These are phyloP conservation scores for Neopelma chrysocephalum DNA, from an alignment of 2,797 vertebrate genomes.

Conservation along the genomic window DNA sequence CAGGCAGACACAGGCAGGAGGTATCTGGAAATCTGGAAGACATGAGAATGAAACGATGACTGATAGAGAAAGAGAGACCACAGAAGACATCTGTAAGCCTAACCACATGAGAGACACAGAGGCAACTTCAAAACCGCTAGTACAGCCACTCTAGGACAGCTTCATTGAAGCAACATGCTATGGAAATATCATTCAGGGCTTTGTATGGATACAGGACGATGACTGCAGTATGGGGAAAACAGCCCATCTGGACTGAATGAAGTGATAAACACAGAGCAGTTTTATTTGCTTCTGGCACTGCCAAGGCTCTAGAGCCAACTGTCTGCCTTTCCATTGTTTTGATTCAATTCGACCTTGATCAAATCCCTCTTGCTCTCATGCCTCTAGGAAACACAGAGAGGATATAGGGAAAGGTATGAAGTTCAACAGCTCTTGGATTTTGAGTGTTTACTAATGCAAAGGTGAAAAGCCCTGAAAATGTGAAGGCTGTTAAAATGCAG, in stretches of 20 bases:
- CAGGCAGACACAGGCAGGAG: conserved; percentile 44
- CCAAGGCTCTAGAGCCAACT: conserved; percentile 7
- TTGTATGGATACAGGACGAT: conserved; percentile 19
- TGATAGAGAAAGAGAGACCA: conserved; percentile 62
- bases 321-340: conserved; percentile 4
- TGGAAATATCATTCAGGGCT: conserved; percentile 18
- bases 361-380: neutral
- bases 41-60: conserved; percentile 42
- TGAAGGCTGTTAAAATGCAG: neutral
- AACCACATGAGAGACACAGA: conserved; percentile 65
- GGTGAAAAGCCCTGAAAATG: neutral
- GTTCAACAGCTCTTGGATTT: neutral
- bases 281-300: conserved; percentile 38
- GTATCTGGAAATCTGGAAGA: conserved; percentile 62
- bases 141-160: conserved; percentile 50
- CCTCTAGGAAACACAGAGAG: neutral
- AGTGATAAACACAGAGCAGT: neutral
- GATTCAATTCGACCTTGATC: neutral
- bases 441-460: neutral
- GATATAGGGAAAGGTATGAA: neutral
- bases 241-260: conserved; percentile 56
- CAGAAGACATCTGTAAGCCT: conserved; percentile 55
- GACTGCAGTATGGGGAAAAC: conserved; percentile 6
- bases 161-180: conserved; percentile 59
- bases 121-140: conserved; percentile 64